Evolutionary conservation across 2,113 vertebrate genomes (phyloP).

Genomic region (Scortum barcoo): DNA sequence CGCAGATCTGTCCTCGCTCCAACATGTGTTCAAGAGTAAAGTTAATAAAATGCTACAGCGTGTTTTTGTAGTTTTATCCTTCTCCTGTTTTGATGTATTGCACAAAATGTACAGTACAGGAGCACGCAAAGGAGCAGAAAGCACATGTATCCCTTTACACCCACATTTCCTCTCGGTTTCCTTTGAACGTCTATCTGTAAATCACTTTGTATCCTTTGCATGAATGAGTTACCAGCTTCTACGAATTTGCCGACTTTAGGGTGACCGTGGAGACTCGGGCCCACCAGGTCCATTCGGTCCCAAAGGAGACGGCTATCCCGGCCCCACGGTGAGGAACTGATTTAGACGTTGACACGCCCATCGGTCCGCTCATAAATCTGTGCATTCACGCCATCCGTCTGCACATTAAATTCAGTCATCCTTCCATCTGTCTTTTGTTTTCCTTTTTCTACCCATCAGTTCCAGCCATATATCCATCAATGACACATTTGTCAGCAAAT

Average conservation of each 20-base stretch:
- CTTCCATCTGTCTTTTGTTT: slow-evolving; percentile 3
- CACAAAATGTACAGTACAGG: neutral
- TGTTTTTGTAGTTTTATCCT: neutral
- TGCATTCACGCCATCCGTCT: neutral
- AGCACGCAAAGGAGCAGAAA: neutral
- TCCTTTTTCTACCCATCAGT: neutral
- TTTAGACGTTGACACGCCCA: slow-evolving; percentile 19
- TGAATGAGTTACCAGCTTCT: slow-evolving; percentile 15
- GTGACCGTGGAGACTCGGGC: slow-evolving; percentile 88
- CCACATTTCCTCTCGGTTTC: slow-evolving; percentile 21
- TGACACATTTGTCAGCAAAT: slow-evolving; percentile 32
- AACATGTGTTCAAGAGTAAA: neutral
- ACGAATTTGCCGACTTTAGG: slow-evolving; percentile 76
- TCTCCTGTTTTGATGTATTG: slow-evolving; percentile 15
- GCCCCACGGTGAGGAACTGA: slow-evolving; percentile 85
- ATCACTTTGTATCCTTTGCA: slow-evolving; percentile 33
- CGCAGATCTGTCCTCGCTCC: neutral
- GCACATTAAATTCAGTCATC: neutral
- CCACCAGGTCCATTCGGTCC: slow-evolving; percentile 86
- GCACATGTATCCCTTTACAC: slow-evolving; percentile 35
- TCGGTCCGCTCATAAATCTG: slow-evolving; percentile 31
- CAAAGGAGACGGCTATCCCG: slow-evolving; percentile 91
- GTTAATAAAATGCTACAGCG: slow-evolving; percentile 11
- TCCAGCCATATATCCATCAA: slow-evolving; percentile 30
- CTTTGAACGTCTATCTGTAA: slow-evolving; percentile 18